Conservation (phyloP, 2,113 vertebrate species). For the Nesoenas mayeri region DNA sequence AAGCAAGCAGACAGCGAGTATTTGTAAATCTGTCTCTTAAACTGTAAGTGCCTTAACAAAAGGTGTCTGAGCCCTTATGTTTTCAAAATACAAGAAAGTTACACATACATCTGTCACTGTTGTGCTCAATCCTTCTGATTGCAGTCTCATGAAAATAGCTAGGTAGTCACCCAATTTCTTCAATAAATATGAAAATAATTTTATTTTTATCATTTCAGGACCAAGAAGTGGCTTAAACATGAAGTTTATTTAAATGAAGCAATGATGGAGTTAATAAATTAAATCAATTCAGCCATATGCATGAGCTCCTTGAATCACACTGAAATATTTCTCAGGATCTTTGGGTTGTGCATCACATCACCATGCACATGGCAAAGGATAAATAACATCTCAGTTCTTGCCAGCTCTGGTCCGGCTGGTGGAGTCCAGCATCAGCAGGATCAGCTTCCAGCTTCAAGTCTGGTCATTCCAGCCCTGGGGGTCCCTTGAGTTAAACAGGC, state of each 20-base stretch:
- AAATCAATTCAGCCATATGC: not conserved
- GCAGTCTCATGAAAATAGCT: not conserved
- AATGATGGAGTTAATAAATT: not conserved
- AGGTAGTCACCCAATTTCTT: not conserved
- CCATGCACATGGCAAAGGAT: accelerated
- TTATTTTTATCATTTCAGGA: not conserved
- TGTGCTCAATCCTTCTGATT: not conserved
- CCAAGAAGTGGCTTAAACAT: not conserved
- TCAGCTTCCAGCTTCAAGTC: not conserved
- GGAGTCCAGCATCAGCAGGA: not conserved
- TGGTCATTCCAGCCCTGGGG: not conserved
- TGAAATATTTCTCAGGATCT: not conserved
- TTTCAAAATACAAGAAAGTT: not conserved
- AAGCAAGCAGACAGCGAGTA: not conserved
- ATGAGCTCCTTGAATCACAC: not conserved
- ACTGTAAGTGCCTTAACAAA: not conserved
- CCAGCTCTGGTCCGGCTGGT: no score
- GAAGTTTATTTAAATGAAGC: not conserved
- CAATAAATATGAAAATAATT: not conserved
- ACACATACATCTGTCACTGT: not conserved
- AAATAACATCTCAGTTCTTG: not conserved
- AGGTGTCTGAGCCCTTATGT: not conserved
- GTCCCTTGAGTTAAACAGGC: not conserved
- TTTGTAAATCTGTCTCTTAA: conserved; percentile 29
- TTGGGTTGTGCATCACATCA: not conserved